phyloP scores from a whole-genome alignment of 2,888 invertebrate species.

The Ametastegia equiseti region DNA sequence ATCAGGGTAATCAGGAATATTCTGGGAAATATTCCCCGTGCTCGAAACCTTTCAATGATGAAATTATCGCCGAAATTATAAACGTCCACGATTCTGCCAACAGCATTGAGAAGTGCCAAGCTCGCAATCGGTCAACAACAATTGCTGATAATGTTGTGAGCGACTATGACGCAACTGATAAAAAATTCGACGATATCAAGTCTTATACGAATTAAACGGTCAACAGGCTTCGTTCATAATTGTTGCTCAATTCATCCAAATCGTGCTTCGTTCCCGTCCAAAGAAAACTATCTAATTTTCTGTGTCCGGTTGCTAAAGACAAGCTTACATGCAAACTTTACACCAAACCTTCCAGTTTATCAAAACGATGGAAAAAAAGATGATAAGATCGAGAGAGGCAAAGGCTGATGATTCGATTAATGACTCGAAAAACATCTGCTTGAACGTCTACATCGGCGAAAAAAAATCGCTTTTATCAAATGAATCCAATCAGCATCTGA shows the following conservation, averaged over 20 bases:
- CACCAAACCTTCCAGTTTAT: neutral
- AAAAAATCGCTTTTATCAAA: too few relatives aligned
- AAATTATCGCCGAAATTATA: neutral
- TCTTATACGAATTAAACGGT: neutral
- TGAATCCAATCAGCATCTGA: too few relatives aligned
- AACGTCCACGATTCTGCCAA: neutral
- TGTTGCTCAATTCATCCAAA: neutral
- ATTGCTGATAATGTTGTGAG: neutral
- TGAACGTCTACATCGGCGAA: too few relatives aligned
- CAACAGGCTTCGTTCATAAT: neutral
- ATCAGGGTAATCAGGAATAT: neutral
- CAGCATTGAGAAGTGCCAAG: neutral
- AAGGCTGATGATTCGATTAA: neutral
- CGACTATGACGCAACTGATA: neutral
- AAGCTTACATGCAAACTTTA: neutral
- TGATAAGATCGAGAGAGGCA: neutral
- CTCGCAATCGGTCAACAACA: neutral
- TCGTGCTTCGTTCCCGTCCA: neutral
- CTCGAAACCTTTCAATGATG: neutral
- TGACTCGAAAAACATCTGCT: too few relatives aligned
- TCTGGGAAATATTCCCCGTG: neutral
- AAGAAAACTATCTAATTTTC: conserved; percentile 12
- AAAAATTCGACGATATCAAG: neutral
- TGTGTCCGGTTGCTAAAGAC: neutral
- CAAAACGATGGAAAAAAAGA: neutral